Evolutionary conservation across 1,140 invertebrate genomes (phyloP).

Genomic region (Pygmarrhopalites habei): DNA sequence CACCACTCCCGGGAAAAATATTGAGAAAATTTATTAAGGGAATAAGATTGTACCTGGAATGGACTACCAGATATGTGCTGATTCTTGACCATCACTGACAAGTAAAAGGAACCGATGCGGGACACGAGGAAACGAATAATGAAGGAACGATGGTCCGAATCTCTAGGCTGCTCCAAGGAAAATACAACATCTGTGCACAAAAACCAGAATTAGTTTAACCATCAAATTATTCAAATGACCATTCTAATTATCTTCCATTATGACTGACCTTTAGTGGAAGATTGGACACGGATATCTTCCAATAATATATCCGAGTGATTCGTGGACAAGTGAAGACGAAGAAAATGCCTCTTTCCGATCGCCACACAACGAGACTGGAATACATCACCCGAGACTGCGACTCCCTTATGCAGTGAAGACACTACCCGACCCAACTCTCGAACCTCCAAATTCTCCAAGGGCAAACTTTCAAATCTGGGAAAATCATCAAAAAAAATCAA

Average conservation of each 20-base stretch:
- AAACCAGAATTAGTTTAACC: no score
- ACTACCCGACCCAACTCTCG: constrained; percentile 28
- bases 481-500: constrained; percentile 1
- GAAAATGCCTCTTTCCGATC: constrained; percentile 32
- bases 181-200: constrained; percentile 35
- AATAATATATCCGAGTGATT: constrained; percentile 26
- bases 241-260: no score
- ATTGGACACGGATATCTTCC: constrained; percentile 31
- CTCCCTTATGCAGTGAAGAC: constrained; percentile 33
- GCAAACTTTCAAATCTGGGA: constrained; percentile 31
- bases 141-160: constrained; percentile 30
- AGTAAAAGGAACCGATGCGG: constrained; percentile 26
- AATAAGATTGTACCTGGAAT: constrained; percentile 24
- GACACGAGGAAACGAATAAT: constrained; percentile 37
- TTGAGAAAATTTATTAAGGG: no score
- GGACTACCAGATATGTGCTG: constrained; percentile 36
- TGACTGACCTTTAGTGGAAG: constrained; percentile 36
- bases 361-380: constrained; percentile 37
- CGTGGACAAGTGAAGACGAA: constrained; percentile 32
- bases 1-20: no score
- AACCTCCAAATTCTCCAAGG: constrained; percentile 31
- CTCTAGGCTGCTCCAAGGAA: constrained; percentile 33
- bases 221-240: no score
- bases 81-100: constrained; percentile 29
- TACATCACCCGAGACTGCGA: constrained; percentile 36